Conservation (phyloP, 1,140 invertebrate species). For the Maconellicoccus hirsutus region DNA sequence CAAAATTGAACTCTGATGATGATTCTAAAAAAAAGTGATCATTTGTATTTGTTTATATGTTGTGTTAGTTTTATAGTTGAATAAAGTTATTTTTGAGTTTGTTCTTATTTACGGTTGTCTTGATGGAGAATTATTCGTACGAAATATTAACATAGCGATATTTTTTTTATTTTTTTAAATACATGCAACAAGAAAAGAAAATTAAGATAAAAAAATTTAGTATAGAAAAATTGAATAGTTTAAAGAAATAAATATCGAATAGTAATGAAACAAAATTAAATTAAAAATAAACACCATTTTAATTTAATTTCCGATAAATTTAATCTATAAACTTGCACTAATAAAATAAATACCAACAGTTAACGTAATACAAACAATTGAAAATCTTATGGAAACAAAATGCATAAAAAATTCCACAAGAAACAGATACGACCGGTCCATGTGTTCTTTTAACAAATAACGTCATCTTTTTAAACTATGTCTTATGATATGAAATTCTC, state of each 20-base stretch:
- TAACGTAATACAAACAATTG: not conserved
- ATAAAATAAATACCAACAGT: conserved; percentile 4
- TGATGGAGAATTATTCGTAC: not conserved
- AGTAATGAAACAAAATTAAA: not conserved
- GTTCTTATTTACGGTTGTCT: too few relatives aligned
- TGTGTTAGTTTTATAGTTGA: too few relatives aligned
- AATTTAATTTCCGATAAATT: not conserved
- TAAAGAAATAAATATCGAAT: not conserved
- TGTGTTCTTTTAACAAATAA: not conserved
- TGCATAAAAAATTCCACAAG: conserved; percentile 1
- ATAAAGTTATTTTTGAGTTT: too few relatives aligned
- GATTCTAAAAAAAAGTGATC: not conserved
- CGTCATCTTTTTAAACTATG: not conserved
- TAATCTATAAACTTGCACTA: not conserved
- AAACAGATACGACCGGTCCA: conserved; percentile 13
- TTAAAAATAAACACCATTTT: not conserved
- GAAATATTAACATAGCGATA: not conserved
- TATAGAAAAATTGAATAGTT: not conserved
- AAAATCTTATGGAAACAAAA: not conserved
- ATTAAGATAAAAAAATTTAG: conserved; percentile 4
- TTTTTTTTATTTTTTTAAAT: conserved; percentile 4
- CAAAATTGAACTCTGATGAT: not conserved
- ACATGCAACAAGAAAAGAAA: conserved; percentile 1
- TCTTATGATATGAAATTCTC: not conserved
- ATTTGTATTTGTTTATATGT: not conserved